Evolutionary conservation across 2,888 invertebrate genomes (phyloP).

Genomic region (Plutella xylostella): DNA sequence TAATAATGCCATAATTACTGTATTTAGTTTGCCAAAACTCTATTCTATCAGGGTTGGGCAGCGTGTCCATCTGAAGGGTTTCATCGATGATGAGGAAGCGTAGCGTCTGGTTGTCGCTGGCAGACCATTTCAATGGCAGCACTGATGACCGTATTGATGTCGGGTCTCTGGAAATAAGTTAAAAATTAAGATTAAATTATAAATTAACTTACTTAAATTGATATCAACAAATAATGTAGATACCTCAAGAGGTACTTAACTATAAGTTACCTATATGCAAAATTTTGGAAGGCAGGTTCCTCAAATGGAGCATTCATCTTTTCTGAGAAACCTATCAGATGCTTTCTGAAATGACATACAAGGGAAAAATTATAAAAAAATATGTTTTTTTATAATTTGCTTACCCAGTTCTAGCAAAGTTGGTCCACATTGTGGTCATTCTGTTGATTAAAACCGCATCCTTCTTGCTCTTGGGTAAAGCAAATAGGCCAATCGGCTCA

Average conservation of each 20-base stretch:
- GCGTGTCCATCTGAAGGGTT: constrained; percentile 15
- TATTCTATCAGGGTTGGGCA: constrained; percentile 19
- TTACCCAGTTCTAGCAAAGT: constrained; percentile 30
- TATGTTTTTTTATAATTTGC: constrained; percentile 5
- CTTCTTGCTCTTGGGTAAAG: constrained; percentile 8
- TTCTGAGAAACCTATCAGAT: no score
- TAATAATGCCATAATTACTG: constrained; percentile 6
- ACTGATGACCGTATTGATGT: not conserved
- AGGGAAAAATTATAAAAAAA: no score
- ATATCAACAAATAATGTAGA: no score
- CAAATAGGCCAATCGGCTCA: constrained; percentile 6
- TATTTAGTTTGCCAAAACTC: constrained; percentile 22
- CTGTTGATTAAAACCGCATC: constrained; percentile 7
- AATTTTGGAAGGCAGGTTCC: no score
- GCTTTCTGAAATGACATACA: no score
- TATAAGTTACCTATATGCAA: no score
- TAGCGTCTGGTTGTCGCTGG: constrained; percentile 13
- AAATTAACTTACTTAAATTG: no score
- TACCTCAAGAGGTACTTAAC: no score
- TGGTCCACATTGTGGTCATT: constrained; percentile 24
- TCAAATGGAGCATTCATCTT: no score
- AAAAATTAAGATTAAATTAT: no score
- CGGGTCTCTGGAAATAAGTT: constrained; percentile 10
- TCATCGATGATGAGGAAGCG: constrained; percentile 20
- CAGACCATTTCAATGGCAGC: constrained; percentile 10